phyloP scores from a whole-genome alignment of 2,888 invertebrate genomes.

The Tipula lateralis region DNA sequence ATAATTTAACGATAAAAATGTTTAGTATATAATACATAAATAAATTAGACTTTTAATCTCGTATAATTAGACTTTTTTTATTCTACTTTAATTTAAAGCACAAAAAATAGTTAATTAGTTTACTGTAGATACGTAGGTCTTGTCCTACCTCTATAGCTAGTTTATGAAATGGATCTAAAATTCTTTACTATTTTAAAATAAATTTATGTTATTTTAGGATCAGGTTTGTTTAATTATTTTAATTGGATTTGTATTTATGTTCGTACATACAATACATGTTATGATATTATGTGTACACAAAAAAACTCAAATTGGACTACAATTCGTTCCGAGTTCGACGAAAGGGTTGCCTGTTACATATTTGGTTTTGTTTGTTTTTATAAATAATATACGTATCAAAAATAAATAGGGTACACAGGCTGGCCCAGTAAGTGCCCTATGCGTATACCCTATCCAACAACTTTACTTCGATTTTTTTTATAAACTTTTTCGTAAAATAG shows the following conservation, averaged over 20 bases:
- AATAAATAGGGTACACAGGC: no score
- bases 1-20: not conserved
- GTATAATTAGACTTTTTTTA: not conserved
- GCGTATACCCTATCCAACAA: no score
- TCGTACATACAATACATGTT: no score
- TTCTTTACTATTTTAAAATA: not conserved
- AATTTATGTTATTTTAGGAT: not conserved
- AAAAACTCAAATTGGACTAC: no score
- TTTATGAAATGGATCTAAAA: not conserved
- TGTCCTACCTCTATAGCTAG: not conserved
- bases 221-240: not conserved
- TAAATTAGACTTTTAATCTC: not conserved
- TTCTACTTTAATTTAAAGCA: no score
- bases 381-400: no score
- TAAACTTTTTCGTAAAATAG: no score
- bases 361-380: no score
- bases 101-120: not conserved
- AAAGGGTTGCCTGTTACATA: no score
- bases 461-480: no score
- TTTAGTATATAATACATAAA: not conserved
- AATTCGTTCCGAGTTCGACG: not conserved
- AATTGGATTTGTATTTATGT: not conserved
- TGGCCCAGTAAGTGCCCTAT: no score
- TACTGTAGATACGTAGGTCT: not conserved
- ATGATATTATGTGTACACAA: not conserved